Percentiles rank a stretch among this genome's conserved stretches.
Conservation (phyloP, 1,140 invertebrate genomes). For the Megalonaias nervosa region DNA sequence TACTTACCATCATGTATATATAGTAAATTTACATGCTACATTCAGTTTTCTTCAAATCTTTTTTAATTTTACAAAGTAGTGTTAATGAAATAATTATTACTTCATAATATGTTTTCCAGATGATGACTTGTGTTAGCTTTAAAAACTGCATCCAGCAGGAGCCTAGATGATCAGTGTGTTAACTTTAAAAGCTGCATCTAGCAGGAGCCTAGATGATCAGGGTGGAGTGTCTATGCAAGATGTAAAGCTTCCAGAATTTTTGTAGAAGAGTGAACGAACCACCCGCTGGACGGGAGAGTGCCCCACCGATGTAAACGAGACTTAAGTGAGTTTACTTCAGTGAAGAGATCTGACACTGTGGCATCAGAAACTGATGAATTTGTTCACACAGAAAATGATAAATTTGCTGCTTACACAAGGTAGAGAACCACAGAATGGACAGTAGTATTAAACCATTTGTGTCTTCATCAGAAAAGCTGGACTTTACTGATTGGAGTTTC, state of each 20-base stretch:
- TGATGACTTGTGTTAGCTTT: constrained; percentile 75
- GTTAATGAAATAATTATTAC: too few species aligned
- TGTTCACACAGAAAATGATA: constrained; percentile 33
- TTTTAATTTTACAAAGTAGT: background rate
- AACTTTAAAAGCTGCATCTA: constrained; percentile 80
- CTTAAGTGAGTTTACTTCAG: background rate
- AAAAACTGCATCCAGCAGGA: too few species aligned
- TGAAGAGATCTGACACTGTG: background rate
- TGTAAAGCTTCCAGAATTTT: constrained; percentile 22
- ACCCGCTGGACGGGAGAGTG: constrained; percentile 4
- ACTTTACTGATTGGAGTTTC: constrained; percentile 38
- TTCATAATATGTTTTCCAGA: constrained; percentile 44
- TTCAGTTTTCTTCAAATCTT: background rate
- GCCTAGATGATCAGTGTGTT: too few species aligned
- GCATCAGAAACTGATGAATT: constrained; percentile 24
- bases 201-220: constrained; percentile 84
- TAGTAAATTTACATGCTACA: background rate
- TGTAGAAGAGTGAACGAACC: background rate
- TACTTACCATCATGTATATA: background rate
- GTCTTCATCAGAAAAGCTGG: constrained; percentile 3
- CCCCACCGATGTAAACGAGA: background rate
- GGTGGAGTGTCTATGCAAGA: constrained; percentile 75
- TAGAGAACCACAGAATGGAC: constrained; percentile 11
- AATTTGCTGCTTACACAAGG: constrained; percentile 33
- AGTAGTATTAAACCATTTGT: background rate